Percentiles rank a stretch among this genome's conserved stretches.
phyloP scores from a whole-genome alignment of 2,113 vertebrate species.

The Bolborhynchus lineola region DNA sequence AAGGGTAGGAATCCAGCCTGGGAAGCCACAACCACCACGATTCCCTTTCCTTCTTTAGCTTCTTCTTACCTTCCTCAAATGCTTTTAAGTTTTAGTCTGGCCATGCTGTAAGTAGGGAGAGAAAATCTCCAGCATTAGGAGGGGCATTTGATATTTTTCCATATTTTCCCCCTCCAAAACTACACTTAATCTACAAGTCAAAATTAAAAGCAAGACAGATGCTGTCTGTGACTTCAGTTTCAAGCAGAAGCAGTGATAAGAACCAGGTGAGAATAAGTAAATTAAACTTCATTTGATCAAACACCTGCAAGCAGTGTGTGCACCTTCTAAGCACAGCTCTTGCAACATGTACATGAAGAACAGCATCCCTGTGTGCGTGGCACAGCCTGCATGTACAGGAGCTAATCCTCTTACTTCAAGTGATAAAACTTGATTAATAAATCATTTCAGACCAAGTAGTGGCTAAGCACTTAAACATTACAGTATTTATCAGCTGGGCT shows the following conservation, averaged over 20 bases:
- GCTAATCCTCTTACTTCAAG: background rate
- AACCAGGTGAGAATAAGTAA: background rate
- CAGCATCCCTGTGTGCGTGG: background rate
- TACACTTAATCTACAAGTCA: background rate
- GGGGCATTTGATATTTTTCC: background rate
- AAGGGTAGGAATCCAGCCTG: background rate
- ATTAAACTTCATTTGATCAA: background rate
- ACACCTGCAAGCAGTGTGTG: rapidly evolving
- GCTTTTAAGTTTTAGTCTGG: background rate
- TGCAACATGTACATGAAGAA: background rate
- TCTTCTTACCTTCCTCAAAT: background rate
- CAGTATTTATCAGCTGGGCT: background rate
- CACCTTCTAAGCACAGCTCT: background rate
- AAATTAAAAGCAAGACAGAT: background rate
- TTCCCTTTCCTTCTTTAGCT: background rate
- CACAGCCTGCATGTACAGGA: rapidly evolving
- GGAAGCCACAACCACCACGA: background rate
- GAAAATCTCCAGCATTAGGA: background rate
- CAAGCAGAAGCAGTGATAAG: background rate
- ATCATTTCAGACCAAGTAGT: background rate
- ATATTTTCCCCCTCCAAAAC: background rate
- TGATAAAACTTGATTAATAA: conserved; percentile 17
- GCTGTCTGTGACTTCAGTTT: background rate
- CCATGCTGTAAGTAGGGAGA: background rate
- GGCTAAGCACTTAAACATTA: background rate